These are phyloP conservation scores for Drosophila trapezifrons DNA, from an alignment of 1,140 invertebrate genomes.

Conservation along the genomic window DNA sequence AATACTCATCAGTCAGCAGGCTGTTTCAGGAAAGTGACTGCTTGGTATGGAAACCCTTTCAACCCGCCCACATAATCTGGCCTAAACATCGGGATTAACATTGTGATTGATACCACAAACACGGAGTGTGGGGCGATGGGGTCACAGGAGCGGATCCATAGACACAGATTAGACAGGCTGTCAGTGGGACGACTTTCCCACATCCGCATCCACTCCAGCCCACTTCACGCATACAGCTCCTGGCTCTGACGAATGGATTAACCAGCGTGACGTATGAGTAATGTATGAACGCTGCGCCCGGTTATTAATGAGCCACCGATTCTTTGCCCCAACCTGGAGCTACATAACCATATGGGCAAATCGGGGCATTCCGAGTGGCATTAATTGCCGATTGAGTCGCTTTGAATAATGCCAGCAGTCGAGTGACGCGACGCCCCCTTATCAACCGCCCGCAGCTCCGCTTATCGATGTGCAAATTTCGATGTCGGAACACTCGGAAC, in stretches of 20 bases:
- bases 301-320: conserved; percentile 71
- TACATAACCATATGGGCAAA: conserved; percentile 17
- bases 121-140: not conserved
- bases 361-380: conserved; percentile 44
- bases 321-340: conserved; percentile 28
- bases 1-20: conserved; percentile 12
- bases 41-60: conserved; percentile 18
- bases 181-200: conserved; percentile 26
- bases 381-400: conserved; percentile 73
- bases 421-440: conserved; percentile 15
- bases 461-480: conserved; percentile 39
- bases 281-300: conserved; percentile 58
- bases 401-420: conserved; percentile 24
- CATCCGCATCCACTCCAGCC: not conserved
- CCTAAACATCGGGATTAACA: conserved; percentile 49
- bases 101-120: conserved; percentile 71
- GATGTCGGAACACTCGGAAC: conserved; percentile 40
- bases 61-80: conserved; percentile 18
- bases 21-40: not conserved
- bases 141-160: conserved; percentile 15
- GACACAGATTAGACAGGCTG: conserved; percentile 63
- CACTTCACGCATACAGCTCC: conserved; percentile 24
- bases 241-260: conserved; percentile 68
- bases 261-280: conserved; percentile 78
- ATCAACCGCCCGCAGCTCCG: conserved; percentile 39